A percentile compares a stretch with the other conserved stretches of the same genome.
These are phyloP conservation scores for Lipophrys pholis DNA, from an alignment of 2,113 vertebrate species.

Conservation along the genomic window DNA sequence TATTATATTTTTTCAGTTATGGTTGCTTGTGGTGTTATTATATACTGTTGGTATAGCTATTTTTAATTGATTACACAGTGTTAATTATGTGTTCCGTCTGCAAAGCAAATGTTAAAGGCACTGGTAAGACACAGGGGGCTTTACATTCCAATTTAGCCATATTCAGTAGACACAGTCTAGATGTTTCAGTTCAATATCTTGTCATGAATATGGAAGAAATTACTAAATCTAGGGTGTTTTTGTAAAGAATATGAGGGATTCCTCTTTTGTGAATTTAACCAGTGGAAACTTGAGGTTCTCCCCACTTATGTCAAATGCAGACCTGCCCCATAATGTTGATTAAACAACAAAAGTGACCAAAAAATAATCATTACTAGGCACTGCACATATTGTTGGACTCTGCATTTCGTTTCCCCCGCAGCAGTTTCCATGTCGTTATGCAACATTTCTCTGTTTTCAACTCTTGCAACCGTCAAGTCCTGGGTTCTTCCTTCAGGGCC, in stretches of 20 bases:
- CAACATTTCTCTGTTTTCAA: neutral
- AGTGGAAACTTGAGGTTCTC: constrained; percentile 56
- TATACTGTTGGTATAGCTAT: constrained; percentile 56
- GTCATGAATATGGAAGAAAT: neutral
- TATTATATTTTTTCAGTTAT: constrained; percentile 73
- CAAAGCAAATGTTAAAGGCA: constrained; percentile 1
- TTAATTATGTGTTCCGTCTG: constrained; percentile 40
- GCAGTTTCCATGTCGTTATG: constrained; percentile 6
- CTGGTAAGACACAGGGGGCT: constrained; percentile 2
- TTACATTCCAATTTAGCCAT: constrained; percentile 9
- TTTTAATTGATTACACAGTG: constrained; percentile 65
- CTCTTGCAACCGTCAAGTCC: constrained; percentile 13
- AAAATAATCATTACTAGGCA: no score
- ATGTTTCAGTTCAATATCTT: constrained; percentile 27
- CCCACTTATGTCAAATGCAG: constrained; percentile 50
- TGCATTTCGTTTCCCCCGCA: constrained; percentile 2
- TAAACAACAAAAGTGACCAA: no score
- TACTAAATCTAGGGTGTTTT: no score
- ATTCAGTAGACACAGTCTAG: constrained; percentile 6
- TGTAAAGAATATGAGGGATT: constrained; percentile 44
- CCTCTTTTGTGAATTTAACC: constrained; percentile 46
- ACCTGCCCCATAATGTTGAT: constrained; percentile 13
- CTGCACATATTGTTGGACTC: no score
- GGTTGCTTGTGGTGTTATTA: constrained; percentile 65
- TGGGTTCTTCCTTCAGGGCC: constrained; percentile 47